Base-by-base conservation (phyloP, 1,140 invertebrate genomes). In the Penaeus vannamei region DNA sequence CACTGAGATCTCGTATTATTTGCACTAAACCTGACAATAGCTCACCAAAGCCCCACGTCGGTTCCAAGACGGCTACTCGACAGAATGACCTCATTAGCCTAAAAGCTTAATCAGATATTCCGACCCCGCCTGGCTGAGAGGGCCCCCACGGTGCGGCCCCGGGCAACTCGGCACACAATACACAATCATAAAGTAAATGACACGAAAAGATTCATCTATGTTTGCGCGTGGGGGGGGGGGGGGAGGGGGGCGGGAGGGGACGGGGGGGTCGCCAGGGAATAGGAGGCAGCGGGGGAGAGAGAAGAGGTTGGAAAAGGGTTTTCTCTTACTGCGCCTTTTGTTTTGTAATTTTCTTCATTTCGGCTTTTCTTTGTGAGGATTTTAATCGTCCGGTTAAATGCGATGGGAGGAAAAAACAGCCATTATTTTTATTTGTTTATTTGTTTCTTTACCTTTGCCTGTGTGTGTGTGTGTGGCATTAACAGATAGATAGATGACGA, bases 61-160 rank as follows among this genome's bases (percentile, higher is more conserved):
- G 22, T 53, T 85, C 84, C 22, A 36, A 59, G 84, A 85, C 64
- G 82, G 85, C 85, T 76, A 80, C 85, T 86, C 64, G 53, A 80
- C 62, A 19, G 72, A 46, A 86, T 86, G 85, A 81, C 76, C 85
- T 86, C 85, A 86, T 86, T 86, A 86, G 77, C 85, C 80, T 86
- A 86, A 81, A 81, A 86, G 85, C 85, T 32, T 86, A 80, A 86
- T 86, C 85, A 86, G 85, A 60, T 86, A 76, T 84, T 22, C 72
- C 72, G 72, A 36, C 22, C 42, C 72, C 29, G 29, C 72, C 72
- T 64, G 42, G 60, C 26, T 26, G 23, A 17, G 7, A 32, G 82
- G 61, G 61, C 26, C 29, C 61, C 29, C 60, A 84, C 26, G 29
- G 61, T 19, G 80, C 32, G n/a, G 82, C 61, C 36, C 19, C 26